These are phyloP conservation scores for Anhinga anhinga DNA, from an alignment of 2,113 vertebrate species.

Conservation along the genomic window DNA sequence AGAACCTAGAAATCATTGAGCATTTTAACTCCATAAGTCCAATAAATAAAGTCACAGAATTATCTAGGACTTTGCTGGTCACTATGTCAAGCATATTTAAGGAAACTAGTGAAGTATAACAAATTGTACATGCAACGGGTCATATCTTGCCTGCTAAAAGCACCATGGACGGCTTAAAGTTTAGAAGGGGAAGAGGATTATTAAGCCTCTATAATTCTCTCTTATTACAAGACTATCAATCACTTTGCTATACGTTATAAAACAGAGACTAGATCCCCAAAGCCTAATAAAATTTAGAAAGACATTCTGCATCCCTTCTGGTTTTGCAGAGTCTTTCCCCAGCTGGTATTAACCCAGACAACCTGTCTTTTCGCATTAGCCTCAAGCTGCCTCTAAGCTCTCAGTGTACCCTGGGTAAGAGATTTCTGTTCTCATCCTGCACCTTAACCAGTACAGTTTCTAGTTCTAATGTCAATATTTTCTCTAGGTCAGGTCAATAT, in stretches of 20 bases:
- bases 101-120: neutral
- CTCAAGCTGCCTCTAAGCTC: neutral
- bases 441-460: neutral
- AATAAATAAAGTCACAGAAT: neutral
- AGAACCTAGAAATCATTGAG: neutral
- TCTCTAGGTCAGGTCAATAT: slow-evolving; percentile 28
- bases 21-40: neutral
- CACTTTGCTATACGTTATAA: neutral
- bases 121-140: fast-evolving
- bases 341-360: slow-evolving; percentile 7
- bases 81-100: neutral
- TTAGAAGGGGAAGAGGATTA: neutral
- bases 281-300: neutral
- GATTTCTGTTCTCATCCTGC: neutral
- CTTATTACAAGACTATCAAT: neutral
- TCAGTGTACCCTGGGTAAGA: neutral
- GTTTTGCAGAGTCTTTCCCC: neutral
- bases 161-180: neutral
- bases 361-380: neutral
- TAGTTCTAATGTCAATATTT: slow-evolving; percentile 23
- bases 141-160: neutral
- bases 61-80: neutral
- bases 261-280: neutral
- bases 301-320: neutral
- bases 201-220: neutral